A percentile compares a stretch with the other conserved stretches of the same genome.
Conservation (phyloP, 2,113 vertebrate species). For the Carollia perspicillata region DNA sequence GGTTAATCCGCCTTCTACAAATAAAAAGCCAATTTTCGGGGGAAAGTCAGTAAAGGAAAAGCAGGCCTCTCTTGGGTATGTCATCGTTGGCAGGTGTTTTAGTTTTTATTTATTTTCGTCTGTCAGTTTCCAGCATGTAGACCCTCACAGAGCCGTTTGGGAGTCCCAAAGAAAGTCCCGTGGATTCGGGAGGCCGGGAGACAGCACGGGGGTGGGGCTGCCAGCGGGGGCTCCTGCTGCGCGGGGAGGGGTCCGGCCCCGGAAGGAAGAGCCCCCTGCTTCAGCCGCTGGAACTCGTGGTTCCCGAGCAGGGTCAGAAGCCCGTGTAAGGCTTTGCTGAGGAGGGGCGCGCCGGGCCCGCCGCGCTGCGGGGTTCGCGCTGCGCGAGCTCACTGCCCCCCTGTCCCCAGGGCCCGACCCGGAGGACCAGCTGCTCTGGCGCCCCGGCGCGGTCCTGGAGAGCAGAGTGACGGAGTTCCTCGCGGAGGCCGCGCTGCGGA, state of each 20-base stretch:
- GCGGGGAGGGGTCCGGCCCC: too few species aligned
- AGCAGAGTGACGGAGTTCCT: constrained; percentile 93
- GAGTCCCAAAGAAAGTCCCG: constrained; percentile 6
- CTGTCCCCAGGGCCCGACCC: too few species aligned
- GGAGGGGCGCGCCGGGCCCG: too few species aligned
- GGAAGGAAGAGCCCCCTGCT: background rate
- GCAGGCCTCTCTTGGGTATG: background rate
- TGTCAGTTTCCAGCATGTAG: background rate
- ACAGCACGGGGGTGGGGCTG: too few species aligned
- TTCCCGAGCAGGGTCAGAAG: too few species aligned
- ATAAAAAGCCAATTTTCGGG: background rate
- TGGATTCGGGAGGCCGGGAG: background rate
- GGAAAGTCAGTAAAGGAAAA: background rate
- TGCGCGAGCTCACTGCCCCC: too few species aligned
- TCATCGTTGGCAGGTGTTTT: constrained; percentile 1
- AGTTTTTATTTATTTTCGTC: background rate
- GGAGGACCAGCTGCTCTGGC: constrained; percentile 93
- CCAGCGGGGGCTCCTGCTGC: too few species aligned
- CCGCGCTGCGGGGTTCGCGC: too few species aligned
- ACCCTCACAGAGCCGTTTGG: background rate
- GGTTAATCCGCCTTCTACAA: background rate
- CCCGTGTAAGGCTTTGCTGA: too few species aligned
- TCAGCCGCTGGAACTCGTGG: background rate
- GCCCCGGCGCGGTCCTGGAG: constrained; percentile 89
- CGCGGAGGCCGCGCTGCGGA: constrained; percentile 87